Evolutionary conservation across 2,113 vertebrate species (phyloP).

Genomic region (Stomatorhinus ivindoensis): DNA sequence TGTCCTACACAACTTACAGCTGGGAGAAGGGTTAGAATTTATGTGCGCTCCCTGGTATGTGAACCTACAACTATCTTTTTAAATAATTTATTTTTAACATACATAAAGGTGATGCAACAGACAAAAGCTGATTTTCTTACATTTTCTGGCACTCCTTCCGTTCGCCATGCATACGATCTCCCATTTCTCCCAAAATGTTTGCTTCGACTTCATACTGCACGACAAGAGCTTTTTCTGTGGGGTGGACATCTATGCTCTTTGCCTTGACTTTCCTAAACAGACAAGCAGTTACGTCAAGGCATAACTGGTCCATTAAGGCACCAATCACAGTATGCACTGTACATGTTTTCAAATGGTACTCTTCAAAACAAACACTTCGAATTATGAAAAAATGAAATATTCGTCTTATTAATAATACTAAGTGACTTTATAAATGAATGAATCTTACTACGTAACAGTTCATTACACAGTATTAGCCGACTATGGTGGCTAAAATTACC

Average conservation of each 20-base stretch:
- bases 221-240: constrained; percentile 84
- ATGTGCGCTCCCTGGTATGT: background rate
- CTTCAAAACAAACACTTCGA: background rate
- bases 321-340: background rate
- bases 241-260: constrained; percentile 85
- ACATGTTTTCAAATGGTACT: background rate
- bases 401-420: background rate
- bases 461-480: background rate
- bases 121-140: constrained; percentile 51
- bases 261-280: constrained; percentile 75
- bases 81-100: too few species aligned
- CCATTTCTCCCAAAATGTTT: constrained; percentile 77
- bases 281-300: background rate
- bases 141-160: constrained; percentile 93
- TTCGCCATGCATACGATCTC: constrained; percentile 76
- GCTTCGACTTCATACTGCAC: constrained; percentile 94
- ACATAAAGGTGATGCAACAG: background rate
- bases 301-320: background rate
- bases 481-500: background rate
- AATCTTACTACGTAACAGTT: background rate
- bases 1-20: background rate
- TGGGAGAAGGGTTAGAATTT: background rate
- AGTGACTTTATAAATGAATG: background rate
- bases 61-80: background rate
- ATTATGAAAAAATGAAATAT: background rate